phyloP scores from a whole-genome alignment of 2,888 invertebrate genomes.

The Parascotia fuliginaria region DNA sequence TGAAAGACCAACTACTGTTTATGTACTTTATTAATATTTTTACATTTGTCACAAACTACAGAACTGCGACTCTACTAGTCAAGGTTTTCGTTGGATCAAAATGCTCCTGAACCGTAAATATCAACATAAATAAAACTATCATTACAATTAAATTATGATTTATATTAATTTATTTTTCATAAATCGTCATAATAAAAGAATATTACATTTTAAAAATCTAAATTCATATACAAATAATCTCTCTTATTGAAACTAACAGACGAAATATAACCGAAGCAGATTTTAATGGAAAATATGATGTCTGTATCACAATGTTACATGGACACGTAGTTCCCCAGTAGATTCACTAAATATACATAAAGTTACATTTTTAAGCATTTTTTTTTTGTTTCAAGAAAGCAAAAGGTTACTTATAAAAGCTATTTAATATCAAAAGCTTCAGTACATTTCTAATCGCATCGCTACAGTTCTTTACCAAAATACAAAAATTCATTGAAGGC shows the following conservation, averaged over 20 bases:
- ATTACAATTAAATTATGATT: slow-evolving; percentile 70
- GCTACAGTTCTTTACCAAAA: slow-evolving; percentile 32
- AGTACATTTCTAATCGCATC: slow-evolving; percentile 30
- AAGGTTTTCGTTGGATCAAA: slow-evolving; percentile 79
- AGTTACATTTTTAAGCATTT: slow-evolving; percentile 76
- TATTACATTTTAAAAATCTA: slow-evolving; percentile 76
- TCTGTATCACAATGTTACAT: slow-evolving; percentile 85
- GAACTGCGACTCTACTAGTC: slow-evolving; percentile 80
- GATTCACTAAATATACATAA: slow-evolving; percentile 83
- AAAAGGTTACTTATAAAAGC: slow-evolving; percentile 65
- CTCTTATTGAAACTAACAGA: slow-evolving; percentile 78
- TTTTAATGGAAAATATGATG: slow-evolving; percentile 79
- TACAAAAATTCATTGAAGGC: slow-evolving; percentile 30
- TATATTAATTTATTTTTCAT: slow-evolving; percentile 67
- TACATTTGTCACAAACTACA: slow-evolving; percentile 82
- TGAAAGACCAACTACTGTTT: slow-evolving; percentile 58
- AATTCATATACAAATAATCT: slow-evolving; percentile 84
- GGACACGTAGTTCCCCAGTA: slow-evolving; percentile 78
- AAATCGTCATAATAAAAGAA: slow-evolving; percentile 76
- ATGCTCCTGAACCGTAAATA: slow-evolving; percentile 74
- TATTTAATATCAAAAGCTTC: slow-evolving; percentile 43
- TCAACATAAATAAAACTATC: slow-evolving; percentile 78
- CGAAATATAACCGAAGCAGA: slow-evolving; percentile 74
- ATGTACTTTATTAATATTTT: slow-evolving; percentile 80
- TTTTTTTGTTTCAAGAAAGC: slow-evolving; percentile 80